phyloP scores from a whole-genome alignment of 2,113 vertebrate species.

The Nesogale talazaci region DNA sequence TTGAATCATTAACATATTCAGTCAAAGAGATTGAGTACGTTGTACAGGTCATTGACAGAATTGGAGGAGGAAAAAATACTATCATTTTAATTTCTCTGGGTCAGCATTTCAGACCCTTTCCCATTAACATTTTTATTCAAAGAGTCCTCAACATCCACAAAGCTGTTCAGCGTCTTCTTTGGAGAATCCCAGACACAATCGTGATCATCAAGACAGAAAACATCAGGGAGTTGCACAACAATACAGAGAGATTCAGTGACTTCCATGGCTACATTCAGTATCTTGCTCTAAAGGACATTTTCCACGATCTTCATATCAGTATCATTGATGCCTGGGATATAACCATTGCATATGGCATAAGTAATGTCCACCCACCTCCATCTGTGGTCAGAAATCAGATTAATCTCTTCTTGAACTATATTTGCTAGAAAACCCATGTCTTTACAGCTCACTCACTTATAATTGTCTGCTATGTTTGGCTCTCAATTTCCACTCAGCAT shows the following conservation, averaged over 20 bases:
- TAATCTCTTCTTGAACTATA: slow-evolving; percentile 76
- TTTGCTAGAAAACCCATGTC: slow-evolving; percentile 61
- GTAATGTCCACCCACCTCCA: slow-evolving; percentile 68
- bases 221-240: slow-evolving; percentile 61
- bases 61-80: slow-evolving; percentile 71
- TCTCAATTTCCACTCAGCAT: neutral
- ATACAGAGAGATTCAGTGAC: slow-evolving; percentile 73
- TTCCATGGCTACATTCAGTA: slow-evolving; percentile 79
- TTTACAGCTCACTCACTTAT: slow-evolving; percentile 39
- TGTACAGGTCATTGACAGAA: slow-evolving; percentile 69
- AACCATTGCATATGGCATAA: slow-evolving; percentile 72
- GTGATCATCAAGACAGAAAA: slow-evolving; percentile 80
- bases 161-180: slow-evolving; percentile 68
- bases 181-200: slow-evolving; percentile 73
- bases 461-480: neutral
- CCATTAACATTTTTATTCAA: slow-evolving; percentile 71
- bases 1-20: slow-evolving; percentile 27
- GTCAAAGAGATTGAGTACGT: slow-evolving; percentile 73
- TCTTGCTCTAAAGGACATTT: slow-evolving; percentile 74
- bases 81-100: slow-evolving; percentile 75
- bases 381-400: slow-evolving; percentile 75
- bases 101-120: slow-evolving; percentile 79
- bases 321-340: slow-evolving; percentile 81
- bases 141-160: slow-evolving; percentile 60
- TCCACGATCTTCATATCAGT: slow-evolving; percentile 66